Percentiles rank a stretch among this genome's conserved stretches.
These are phyloP conservation scores for Galagoides demidoff DNA, from an alignment of 2,797 vertebrate species.

Conservation along the genomic window DNA sequence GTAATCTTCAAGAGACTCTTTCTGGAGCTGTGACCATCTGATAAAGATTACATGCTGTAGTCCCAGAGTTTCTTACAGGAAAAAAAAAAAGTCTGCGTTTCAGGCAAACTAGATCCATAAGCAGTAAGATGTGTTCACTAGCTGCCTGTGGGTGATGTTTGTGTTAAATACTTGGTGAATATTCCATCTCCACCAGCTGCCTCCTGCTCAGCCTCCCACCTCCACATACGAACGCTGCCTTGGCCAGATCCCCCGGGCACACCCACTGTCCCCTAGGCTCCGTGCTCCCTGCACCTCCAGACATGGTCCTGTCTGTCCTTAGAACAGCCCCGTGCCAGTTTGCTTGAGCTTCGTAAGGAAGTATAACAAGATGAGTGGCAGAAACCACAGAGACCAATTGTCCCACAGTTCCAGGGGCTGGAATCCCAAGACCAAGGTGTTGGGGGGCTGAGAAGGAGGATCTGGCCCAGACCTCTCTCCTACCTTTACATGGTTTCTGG, in stretches of 20 bases:
- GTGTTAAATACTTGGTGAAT: fast-evolving
- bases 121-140: background rate
- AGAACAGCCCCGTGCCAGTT: fast-evolving
- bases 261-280: fast-evolving
- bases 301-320: fast-evolving
- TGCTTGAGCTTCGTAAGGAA: fast-evolving
- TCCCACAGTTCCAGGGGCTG: background rate
- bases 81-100: background rate
- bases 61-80: background rate
- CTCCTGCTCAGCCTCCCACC: no score
- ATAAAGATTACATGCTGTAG: background rate
- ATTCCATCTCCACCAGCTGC: fast-evolving
- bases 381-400: background rate
- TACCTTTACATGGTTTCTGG: background rate
- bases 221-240: fast-evolving
- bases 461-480: background rate
- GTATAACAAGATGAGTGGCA: fast-evolving
- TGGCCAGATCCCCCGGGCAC: fast-evolving
- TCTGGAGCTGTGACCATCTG: background rate
- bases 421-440: background rate
- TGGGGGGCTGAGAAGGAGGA: fast-evolving
- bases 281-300: fast-evolving
- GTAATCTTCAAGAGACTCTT: background rate
- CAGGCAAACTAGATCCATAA: background rate
- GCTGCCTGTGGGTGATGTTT: background rate